Evolutionary conservation across 2,888 invertebrate genomes (phyloP).

Genomic region (Euzetes globulus): DNA sequence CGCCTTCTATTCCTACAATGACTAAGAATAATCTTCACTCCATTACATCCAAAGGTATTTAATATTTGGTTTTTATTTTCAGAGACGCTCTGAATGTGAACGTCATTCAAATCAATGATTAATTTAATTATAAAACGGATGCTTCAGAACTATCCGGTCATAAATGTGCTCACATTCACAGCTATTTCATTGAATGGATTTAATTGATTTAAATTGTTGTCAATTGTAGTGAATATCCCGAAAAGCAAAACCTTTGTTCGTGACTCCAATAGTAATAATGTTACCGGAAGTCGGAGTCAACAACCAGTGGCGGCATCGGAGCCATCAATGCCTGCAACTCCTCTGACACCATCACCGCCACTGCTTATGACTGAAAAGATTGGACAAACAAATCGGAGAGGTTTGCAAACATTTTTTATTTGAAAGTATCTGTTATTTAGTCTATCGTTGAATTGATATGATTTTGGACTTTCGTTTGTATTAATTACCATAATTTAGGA

Average conservation of each 20-base stretch:
- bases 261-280: not conserved
- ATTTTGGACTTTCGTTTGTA: not conserved
- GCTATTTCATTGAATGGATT: not conserved
- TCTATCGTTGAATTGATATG: not conserved
- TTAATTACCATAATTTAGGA: not conserved
- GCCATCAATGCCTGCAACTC: not conserved
- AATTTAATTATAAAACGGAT: too few relatives aligned
- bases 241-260: slow-evolving; percentile 28
- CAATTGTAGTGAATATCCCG: slow-evolving; percentile 3
- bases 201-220: not conserved
- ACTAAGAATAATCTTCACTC: not conserved
- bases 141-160: too few relatives aligned
- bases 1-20: not conserved
- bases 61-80: not conserved
- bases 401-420: not conserved
- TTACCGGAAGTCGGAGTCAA: slow-evolving; percentile 11
- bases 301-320: slow-evolving; percentile 1
- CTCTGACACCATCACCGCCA: not conserved
- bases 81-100: not conserved
- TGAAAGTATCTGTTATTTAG: not conserved
- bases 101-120: not conserved
- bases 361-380: not conserved
- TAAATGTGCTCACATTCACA: not conserved
- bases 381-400: not conserved
- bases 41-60: not conserved